phyloP scores from a whole-genome alignment of 2,113 vertebrate genomes.

The Sylvietta virens region DNA sequence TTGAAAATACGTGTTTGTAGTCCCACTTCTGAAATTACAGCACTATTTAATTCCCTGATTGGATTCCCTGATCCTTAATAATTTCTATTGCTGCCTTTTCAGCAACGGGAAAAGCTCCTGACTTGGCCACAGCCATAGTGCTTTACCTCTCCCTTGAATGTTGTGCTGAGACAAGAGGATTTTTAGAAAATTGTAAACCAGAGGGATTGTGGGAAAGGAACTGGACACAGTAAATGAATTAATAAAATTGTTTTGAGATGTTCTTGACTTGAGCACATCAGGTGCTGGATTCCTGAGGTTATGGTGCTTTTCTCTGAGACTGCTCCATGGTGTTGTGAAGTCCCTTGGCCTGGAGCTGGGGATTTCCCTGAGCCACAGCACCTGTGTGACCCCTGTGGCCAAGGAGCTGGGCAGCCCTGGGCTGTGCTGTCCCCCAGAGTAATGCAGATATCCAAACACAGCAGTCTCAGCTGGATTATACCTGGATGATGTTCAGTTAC shows the following conservation, averaged over 20 bases:
- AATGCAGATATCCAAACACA: neutral
- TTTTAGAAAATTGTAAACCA: neutral
- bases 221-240: neutral
- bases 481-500: neutral
- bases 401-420: neutral
- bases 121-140: neutral
- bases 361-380: neutral
- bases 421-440: neutral
- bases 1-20: accelerated
- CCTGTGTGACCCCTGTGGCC: neutral
- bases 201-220: neutral
- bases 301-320: neutral
- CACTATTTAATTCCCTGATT: neutral
- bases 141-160: neutral
- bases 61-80: neutral
- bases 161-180: neutral
- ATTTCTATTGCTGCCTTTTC: neutral
- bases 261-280: neutral
- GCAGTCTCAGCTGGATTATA: neutral
- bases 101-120: neutral
- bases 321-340: accelerated
- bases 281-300: neutral
- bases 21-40: neutral
- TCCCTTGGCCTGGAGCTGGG: neutral
- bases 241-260: neutral